Conservation (phyloP, 1,140 invertebrate species). For the Conopomorpha cramerella region DNA sequence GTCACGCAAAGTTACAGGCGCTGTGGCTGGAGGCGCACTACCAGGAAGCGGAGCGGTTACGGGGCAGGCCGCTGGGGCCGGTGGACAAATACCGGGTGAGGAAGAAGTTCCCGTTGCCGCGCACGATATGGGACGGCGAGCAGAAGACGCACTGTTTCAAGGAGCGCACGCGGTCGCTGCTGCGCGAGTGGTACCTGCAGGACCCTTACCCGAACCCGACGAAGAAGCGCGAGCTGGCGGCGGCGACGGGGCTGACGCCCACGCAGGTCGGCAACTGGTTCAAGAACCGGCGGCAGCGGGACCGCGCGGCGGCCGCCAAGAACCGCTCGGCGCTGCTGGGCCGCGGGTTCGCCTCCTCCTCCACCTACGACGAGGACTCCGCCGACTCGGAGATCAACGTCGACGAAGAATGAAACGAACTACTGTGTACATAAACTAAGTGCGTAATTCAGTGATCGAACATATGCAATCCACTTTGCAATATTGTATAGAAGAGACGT, state of each 20-base stretch:
- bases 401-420: constrained; percentile 47
- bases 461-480: too few species aligned
- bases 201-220: constrained; percentile 99
- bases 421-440: background rate
- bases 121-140: constrained; percentile 99
- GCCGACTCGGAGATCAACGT: constrained; percentile 56
- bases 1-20: constrained; percentile 94
- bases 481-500: constrained; percentile 19
- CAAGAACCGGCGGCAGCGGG: constrained; percentile 97
- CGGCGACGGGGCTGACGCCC: constrained; percentile 95
- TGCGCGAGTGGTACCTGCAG: constrained; percentile 98
- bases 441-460: background rate
- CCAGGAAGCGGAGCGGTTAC: constrained; percentile 94
- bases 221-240: constrained; percentile 96
- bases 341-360: constrained; percentile 46
- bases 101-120: constrained; percentile 98
- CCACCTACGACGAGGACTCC: constrained; percentile 54
- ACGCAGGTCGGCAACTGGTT: constrained; percentile 99
- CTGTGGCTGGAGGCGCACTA: constrained; percentile 99
- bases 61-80: constrained; percentile 94
- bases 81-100: constrained; percentile 99
- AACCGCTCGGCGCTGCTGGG: constrained; percentile 81
- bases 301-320: constrained; percentile 98
- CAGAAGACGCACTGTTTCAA: constrained; percentile 99
- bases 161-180: constrained; percentile 91